phyloP scores from a whole-genome alignment of 2,113 vertebrate species.

The Aptenodytes forsteri region DNA sequence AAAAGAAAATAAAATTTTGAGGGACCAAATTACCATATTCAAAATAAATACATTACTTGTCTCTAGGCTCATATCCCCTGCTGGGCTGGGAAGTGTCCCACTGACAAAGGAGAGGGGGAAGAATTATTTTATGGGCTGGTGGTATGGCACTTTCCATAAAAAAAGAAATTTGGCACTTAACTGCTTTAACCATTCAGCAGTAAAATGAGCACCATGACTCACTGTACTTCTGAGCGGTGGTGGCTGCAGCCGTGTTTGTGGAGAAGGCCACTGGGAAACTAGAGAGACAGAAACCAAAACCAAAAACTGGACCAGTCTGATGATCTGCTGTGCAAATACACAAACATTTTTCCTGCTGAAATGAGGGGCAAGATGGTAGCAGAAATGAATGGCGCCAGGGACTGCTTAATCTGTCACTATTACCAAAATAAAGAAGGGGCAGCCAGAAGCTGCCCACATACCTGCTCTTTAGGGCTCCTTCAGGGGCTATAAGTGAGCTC shows the following conservation, averaged over 20 bases:
- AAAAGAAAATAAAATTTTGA: background rate
- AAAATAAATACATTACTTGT: background rate
- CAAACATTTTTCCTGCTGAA: background rate
- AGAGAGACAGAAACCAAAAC: background rate
- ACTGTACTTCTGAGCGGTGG: background rate
- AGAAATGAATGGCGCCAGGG: background rate
- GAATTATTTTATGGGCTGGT: background rate
- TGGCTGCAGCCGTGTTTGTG: background rate
- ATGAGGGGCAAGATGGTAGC: background rate
- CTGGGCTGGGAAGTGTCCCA: background rate
- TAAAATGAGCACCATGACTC: background rate
- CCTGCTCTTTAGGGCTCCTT: background rate
- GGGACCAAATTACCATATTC: background rate
- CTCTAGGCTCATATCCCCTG: background rate
- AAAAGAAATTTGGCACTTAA: background rate
- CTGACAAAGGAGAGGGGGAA: background rate
- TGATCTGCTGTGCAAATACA: accelerated
- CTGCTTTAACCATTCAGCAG: background rate
- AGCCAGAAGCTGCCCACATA: background rate
- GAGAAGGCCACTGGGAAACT: background rate
- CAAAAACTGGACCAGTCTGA: background rate
- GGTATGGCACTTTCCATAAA: background rate
- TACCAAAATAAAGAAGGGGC: background rate
- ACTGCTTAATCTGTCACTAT: background rate
- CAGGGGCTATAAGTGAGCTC: background rate